These are phyloP conservation scores for Myotis davidii DNA, from an alignment of 2,113 vertebrate species.

Conservation along the genomic window DNA sequence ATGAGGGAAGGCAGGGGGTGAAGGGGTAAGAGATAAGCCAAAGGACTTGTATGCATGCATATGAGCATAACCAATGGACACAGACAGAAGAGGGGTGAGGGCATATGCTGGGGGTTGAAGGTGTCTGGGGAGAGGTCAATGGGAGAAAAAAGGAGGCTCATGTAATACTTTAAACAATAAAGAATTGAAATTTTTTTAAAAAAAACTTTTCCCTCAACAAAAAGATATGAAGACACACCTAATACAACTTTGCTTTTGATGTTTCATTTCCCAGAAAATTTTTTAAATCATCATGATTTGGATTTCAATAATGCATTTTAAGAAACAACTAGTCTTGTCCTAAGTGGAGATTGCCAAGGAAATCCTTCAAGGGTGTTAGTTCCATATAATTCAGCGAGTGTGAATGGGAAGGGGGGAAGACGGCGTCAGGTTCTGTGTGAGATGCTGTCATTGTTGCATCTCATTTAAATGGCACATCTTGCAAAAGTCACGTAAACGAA, in stretches of 20 bases:
- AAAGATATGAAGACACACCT: constrained; percentile 7
- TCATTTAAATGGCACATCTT: not conserved
- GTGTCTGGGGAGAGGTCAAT: no score
- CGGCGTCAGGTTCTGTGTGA: not conserved
- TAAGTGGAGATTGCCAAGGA: not conserved
- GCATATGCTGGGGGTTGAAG: no score
- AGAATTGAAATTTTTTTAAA: no score
- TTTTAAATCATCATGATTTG: constrained; percentile 19
- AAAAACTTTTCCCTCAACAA: constrained; percentile 20
- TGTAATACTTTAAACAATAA: no score
- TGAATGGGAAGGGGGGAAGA: not conserved
- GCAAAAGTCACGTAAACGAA: not conserved
- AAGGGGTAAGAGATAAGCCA: no score
- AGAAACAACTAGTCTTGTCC: not conserved
- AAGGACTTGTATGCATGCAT: no score
- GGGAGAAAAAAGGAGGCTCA: no score
- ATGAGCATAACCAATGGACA: no score
- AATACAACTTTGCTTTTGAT: constrained; percentile 13
- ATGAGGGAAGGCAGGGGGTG: no score
- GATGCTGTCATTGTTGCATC: not conserved
- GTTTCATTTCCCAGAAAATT: not conserved
- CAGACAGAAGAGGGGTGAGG: no score
- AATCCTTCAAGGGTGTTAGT: not conserved
- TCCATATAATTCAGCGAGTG: not conserved
- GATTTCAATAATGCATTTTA: not conserved